A percentile compares a stretch with the other conserved stretches of the same genome.
These are phyloP conservation scores for Chrysomallon squamiferum DNA, from an alignment of 1,140 invertebrate species.

Conservation along the genomic window DNA sequence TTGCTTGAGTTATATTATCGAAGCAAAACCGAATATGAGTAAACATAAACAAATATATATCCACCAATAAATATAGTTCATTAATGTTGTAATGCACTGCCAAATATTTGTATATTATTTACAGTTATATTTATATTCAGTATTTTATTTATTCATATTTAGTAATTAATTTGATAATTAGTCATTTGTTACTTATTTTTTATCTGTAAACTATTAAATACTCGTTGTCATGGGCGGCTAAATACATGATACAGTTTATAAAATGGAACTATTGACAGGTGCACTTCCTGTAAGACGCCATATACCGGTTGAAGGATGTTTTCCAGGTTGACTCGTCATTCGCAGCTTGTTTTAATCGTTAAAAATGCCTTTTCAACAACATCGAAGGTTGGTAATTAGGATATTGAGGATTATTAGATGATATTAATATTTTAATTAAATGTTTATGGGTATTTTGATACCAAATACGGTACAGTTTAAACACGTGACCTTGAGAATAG, in stretches of 20 bases:
- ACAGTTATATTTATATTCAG: too few relatives aligned
- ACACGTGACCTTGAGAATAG: too few relatives aligned
- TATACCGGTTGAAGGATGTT: conserved; percentile 36
- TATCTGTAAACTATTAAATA: not conserved
- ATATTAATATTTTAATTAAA: too few relatives aligned
- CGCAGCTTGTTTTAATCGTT: conserved; percentile 19
- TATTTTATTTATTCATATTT: too few relatives aligned
- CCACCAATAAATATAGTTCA: not conserved
- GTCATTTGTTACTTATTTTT: too few relatives aligned
- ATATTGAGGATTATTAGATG: too few relatives aligned
- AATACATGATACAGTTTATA: conserved; percentile 16
- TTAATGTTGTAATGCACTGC: too few relatives aligned
- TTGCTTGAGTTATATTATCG: too few relatives aligned
- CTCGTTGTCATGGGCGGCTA: conserved; percentile 46
- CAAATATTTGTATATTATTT: too few relatives aligned
- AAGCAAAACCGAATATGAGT: not conserved
- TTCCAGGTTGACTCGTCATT: conserved; percentile 38
- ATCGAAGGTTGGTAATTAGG: conserved; percentile 16
- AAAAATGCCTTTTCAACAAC: conserved; percentile 38
- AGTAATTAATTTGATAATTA: too few relatives aligned
- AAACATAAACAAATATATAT: not conserved
- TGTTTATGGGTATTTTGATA: too few relatives aligned
- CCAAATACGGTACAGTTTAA: too few relatives aligned
- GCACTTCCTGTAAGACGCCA: conserved; percentile 22
- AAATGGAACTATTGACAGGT: conserved; percentile 8